These are phyloP conservation scores for Mimumesa dahlbomi DNA, from an alignment of 2,888 invertebrate genomes.

Conservation along the genomic window DNA sequence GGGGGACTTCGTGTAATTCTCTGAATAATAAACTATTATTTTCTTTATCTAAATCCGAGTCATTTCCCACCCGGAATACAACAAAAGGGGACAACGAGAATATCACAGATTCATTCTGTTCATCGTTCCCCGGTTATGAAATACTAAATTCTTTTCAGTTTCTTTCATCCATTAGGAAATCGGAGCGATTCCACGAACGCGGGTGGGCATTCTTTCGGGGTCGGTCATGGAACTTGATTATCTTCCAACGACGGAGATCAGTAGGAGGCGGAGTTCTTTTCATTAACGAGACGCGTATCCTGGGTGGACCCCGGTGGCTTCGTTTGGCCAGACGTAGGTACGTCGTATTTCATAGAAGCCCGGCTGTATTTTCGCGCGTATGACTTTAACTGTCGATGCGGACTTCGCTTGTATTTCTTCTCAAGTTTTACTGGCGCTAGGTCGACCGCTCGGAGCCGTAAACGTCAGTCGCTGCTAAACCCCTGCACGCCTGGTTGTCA, in stretches of 20 bases:
- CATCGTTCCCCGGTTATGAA: too few relatives aligned
- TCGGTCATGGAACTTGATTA: constrained; percentile 39
- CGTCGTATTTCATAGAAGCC: constrained; percentile 75
- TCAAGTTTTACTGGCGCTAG: constrained; percentile 75
- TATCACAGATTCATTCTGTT: too few relatives aligned
- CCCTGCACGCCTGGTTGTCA: constrained; percentile 52
- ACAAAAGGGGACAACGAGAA: too few relatives aligned
- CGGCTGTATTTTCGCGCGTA: constrained; percentile 77
- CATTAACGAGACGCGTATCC: constrained; percentile 68
- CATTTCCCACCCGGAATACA: too few relatives aligned
- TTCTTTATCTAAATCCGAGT: too few relatives aligned
- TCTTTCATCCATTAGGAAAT: too few relatives aligned
- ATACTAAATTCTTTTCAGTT: too few relatives aligned
- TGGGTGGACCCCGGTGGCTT: constrained; percentile 47
- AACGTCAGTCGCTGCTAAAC: constrained; percentile 70
- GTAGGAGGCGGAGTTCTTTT: constrained; percentile 57
- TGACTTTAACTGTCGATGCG: constrained; percentile 78
- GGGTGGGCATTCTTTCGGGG: constrained; percentile 23
- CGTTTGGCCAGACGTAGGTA: constrained; percentile 47
- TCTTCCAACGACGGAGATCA: constrained; percentile 31
- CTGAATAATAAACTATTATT: too few relatives aligned
- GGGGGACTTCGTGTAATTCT: too few relatives aligned
- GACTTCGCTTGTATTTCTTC: constrained; percentile 75
- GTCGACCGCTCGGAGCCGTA: constrained; percentile 72
- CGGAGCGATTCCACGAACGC: constrained; percentile 27